phyloP scores from a whole-genome alignment of 2,113 vertebrate species.

The Lagopus muta region DNA sequence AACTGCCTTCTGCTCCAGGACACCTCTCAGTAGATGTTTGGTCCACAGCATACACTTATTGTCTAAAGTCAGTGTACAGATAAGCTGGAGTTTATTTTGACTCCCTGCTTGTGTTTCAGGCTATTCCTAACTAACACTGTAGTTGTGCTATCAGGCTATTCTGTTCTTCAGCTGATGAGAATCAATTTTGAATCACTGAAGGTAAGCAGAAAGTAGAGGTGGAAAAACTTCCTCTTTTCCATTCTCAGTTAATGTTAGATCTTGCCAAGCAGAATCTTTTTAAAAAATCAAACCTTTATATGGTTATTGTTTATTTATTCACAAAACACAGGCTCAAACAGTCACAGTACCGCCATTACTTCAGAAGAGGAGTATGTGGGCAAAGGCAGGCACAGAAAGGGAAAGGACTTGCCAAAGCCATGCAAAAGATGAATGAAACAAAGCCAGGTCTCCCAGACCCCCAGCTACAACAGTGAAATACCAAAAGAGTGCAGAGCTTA shows the following conservation, averaged over 20 bases:
- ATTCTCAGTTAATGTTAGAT: background rate
- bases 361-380: background rate
- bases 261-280: background rate
- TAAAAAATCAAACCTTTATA: background rate
- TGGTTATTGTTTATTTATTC: background rate
- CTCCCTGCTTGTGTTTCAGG: background rate
- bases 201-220: background rate
- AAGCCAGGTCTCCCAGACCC: fast-evolving
- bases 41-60: background rate
- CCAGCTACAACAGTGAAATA: background rate
- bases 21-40: background rate
- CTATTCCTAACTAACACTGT: background rate
- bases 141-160: background rate
- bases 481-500: background rate
- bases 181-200: background rate
- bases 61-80: background rate
- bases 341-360: background rate
- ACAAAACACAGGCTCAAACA: background rate
- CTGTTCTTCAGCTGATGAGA: background rate
- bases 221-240: background rate
- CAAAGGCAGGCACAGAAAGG: background rate
- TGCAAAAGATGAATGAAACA: background rate
- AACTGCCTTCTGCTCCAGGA: background rate
- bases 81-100: background rate
- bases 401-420: background rate